Percentiles rank a stretch among this genome's conserved stretches.
phyloP scores from a whole-genome alignment of 2,113 vertebrate species.

The Pica pica region DNA sequence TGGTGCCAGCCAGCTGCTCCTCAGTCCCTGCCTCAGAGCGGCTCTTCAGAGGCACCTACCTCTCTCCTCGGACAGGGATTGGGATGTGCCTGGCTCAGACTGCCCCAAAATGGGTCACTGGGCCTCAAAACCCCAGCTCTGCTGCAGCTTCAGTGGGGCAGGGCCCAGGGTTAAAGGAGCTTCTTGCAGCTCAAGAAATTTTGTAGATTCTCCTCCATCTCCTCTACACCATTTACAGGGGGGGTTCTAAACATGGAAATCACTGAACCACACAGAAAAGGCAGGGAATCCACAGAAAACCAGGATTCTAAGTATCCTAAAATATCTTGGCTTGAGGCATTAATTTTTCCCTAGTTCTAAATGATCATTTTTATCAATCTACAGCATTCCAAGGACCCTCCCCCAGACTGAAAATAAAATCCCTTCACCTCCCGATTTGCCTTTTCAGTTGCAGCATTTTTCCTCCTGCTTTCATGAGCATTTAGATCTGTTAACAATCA shows the following conservation, averaged over 20 bases:
- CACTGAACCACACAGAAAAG: background rate
- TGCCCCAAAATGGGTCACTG: fast-evolving
- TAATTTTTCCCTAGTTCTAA: background rate
- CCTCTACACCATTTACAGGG: fast-evolving
- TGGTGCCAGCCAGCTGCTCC: background rate
- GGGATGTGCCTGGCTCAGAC: background rate
- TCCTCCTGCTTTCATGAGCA: background rate
- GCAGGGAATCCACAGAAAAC: background rate
- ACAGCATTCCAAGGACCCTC: background rate
- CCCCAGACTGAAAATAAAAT: background rate
- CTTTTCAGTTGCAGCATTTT: background rate
- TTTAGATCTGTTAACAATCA: background rate
- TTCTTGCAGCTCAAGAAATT: background rate
- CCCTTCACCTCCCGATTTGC: background rate
- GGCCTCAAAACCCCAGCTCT: background rate
- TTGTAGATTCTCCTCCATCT: background rate
- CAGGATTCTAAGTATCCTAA: background rate
- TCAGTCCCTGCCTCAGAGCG: fast-evolving
- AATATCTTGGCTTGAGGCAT: background rate
- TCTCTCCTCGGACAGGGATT: background rate
- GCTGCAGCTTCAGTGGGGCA: background rate
- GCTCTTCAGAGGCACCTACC: background rate
- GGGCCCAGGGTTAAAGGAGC: background rate
- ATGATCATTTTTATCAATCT: background rate
- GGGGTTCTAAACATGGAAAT: background rate